Conservation (phyloP, 2,113 vertebrate genomes). For the Martes martes region DNA sequence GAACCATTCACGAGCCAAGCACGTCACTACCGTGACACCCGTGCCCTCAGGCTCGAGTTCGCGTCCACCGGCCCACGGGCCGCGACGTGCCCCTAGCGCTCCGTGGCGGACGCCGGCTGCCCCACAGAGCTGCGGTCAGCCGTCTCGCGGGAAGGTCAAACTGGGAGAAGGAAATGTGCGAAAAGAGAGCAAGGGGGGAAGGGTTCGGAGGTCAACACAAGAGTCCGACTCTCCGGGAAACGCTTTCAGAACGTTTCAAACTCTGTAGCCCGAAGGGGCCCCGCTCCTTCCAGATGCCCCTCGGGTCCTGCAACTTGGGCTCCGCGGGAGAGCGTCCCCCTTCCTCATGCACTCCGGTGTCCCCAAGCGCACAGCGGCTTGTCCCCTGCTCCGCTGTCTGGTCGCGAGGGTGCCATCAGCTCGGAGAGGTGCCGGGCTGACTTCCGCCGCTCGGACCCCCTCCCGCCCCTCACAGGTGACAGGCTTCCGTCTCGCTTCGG, state of each 20-base stretch:
- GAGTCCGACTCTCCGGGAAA: neutral
- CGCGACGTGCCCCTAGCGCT: neutral
- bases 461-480: neutral
- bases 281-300: neutral
- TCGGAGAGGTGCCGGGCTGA: no score
- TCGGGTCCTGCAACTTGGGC: neutral
- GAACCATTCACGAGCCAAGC: neutral
- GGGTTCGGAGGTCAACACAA: neutral
- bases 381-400: neutral
- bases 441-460: neutral
- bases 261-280: neutral
- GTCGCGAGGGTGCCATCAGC: neutral
- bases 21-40: neutral
- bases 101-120: neutral
- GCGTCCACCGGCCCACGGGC: neutral
- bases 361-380: neutral
- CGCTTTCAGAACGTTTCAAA: neutral
- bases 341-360: accelerated
- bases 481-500: neutral
- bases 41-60: accelerated
- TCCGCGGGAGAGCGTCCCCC: neutral
- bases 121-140: neutral
- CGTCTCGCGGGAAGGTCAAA: neutral
- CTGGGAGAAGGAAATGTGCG: no score
- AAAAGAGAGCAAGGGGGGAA: neutral